Evolutionary conservation across 2,113 vertebrate species (phyloP).

Genomic region (Embiotoca jacksoni): DNA sequence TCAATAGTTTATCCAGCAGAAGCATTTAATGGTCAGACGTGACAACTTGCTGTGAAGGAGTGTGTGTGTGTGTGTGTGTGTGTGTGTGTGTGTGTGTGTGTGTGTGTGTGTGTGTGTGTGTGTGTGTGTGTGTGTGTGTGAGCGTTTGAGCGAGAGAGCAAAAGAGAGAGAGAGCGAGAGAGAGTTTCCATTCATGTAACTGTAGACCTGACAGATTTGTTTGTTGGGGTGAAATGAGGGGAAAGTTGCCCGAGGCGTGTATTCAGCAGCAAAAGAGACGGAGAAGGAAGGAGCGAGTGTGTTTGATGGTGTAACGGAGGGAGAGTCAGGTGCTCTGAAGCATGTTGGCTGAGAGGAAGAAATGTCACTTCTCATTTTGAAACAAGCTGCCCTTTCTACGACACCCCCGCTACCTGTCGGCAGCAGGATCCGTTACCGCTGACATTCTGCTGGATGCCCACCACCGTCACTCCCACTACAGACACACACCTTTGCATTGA

Average conservation of each 20-base stretch:
- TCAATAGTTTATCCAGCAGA: conserved; percentile 43
- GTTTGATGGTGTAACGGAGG: conserved; percentile 42
- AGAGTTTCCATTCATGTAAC: conserved; percentile 21
- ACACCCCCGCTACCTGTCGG: conserved; percentile 32
- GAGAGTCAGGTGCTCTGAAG: conserved; percentile 45
- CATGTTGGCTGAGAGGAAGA: conserved; percentile 44
- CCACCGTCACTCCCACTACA: neutral
- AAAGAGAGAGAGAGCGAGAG: neutral
- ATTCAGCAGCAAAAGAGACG: conserved; percentile 13
- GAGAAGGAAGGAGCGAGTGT: neutral
- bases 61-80: conserved; percentile 1
- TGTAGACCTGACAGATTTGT: conserved; percentile 26
- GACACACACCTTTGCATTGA: conserved; percentile 28
- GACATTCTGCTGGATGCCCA: conserved; percentile 26
- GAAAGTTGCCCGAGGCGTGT: neutral
- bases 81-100: neutral
- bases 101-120: neutral
- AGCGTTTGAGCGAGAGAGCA: neutral
- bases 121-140: conserved; percentile 2
- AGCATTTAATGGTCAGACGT: conserved; percentile 53
- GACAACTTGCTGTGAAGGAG: conserved; percentile 28
- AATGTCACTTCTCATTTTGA: conserved; percentile 47
- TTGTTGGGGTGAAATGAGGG: neutral
- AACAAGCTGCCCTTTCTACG: conserved; percentile 33
- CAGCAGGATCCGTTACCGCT: conserved; percentile 44